Percentiles rank a stretch among this genome's conserved stretches.
Evolutionary conservation across 2,888 invertebrate species (phyloP).

Genomic region (Ganaspis brasiliensis): DNA sequence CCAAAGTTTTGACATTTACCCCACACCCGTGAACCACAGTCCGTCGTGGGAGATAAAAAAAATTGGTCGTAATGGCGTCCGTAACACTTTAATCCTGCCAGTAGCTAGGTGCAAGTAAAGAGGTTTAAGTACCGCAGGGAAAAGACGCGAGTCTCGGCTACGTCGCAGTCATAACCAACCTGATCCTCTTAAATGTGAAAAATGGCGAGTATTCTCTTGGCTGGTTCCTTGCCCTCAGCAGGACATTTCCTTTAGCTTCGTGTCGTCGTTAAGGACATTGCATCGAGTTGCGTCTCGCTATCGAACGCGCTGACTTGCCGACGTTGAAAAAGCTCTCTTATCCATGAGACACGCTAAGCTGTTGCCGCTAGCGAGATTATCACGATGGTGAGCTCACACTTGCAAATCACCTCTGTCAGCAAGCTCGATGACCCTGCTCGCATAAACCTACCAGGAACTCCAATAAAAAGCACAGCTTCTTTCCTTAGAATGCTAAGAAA

Average conservation of each 20-base stretch:
- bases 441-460: conserved; percentile 22
- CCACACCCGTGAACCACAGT: neutral
- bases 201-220: conserved; percentile 55
- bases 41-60: conserved; percentile 33
- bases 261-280: neutral
- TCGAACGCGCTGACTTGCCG: conserved; percentile 68
- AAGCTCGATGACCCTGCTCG: conserved; percentile 50
- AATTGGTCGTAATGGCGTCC: conserved; percentile 37
- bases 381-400: conserved; percentile 53
- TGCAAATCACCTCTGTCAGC: conserved; percentile 57
- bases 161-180: conserved; percentile 63
- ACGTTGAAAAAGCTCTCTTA: conserved; percentile 64
- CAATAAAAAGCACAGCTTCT: conserved; percentile 36
- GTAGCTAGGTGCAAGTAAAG: conserved; percentile 21
- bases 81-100: conserved; percentile 39
- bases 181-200: conserved; percentile 68
- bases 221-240: neutral
- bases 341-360: conserved; percentile 53
- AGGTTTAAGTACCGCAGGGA: conserved; percentile 35
- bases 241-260: conserved; percentile 1
- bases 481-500: conserved; percentile 22
- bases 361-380: conserved; percentile 61
- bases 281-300: conserved; percentile 49
- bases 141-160: conserved; percentile 26
- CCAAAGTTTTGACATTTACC: conserved; percentile 39